Conservation (phyloP, 35 echinoderm and acorn worm species). For the Eucidaris tribuloides region DNA sequence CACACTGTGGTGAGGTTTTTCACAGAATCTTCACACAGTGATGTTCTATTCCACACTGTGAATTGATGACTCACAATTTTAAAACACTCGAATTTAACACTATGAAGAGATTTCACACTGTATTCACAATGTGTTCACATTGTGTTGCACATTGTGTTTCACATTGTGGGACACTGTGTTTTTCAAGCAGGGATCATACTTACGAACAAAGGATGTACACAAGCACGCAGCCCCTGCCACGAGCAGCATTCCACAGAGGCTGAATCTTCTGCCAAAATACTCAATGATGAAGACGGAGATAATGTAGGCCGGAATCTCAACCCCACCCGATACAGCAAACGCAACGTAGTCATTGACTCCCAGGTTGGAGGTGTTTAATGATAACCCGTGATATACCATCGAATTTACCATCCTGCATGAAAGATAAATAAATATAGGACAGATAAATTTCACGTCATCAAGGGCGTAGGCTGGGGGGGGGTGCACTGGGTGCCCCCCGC, state of each 20-base stretch:
- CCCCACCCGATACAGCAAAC: conserved; percentile 56
- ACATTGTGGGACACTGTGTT: no score
- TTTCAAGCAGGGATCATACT: neutral
- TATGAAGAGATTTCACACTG: no score
- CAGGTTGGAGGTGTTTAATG: conserved; percentile 63
- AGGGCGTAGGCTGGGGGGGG: neutral
- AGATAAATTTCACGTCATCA: neutral
- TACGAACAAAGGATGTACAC: conserved; percentile 10
- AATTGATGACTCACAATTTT: no score
- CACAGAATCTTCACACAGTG: no score
- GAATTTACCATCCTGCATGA: conserved; percentile 33
- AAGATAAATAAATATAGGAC: neutral
- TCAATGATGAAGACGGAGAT: conserved; percentile 5
- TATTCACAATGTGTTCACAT: no score
- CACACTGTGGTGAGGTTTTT: no score
- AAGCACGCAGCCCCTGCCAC: conserved; percentile 49
- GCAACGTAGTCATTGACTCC: conserved; percentile 62
- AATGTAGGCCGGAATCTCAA: conserved; percentile 65
- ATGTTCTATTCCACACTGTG: no score
- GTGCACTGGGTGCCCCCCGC: neutral
- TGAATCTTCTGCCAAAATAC: conserved; percentile 38
- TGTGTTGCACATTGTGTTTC: no score
- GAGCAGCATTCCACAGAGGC: conserved; percentile 10
- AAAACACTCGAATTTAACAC: no score
- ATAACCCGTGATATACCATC: conserved; percentile 68